phyloP scores from a whole-genome alignment of 2,113 vertebrate genomes.

The Hippocampus barbouri region DNA sequence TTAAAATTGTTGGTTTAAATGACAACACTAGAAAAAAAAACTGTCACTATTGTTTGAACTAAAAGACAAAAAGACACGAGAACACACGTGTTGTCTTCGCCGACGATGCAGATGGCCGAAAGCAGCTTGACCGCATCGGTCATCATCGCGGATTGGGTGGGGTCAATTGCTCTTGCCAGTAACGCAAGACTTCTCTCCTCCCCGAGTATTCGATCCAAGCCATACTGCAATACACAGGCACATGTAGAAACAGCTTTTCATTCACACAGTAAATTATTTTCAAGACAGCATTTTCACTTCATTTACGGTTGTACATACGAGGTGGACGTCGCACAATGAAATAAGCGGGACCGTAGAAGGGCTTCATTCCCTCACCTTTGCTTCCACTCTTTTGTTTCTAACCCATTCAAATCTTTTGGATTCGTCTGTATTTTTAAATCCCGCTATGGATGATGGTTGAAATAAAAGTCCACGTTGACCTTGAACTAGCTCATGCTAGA shows the following conservation, averaged over 20 bases:
- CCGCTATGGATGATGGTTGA: no score
- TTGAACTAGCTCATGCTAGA: no score
- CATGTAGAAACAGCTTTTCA: background rate
- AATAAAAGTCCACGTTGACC: no score
- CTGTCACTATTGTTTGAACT: background rate
- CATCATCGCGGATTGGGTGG: slow-evolving; percentile 87
- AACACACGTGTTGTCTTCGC: slow-evolving; percentile 94
- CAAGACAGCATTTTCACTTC: no score
- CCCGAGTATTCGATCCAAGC: slow-evolving; percentile 90
- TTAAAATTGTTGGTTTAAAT: background rate
- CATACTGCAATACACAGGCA: slow-evolving; percentile 78
- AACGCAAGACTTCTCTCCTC: slow-evolving; percentile 89
- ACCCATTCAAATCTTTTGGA: no score
- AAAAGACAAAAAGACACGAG: slow-evolving; percentile 4
- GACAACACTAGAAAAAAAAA: background rate
- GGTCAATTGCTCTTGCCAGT: slow-evolving; percentile 86
- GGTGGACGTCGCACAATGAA: no score
- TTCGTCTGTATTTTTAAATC: no score
- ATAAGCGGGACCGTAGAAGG: no score
- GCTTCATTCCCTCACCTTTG: no score
- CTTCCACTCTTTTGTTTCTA: no score
- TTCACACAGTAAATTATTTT: background rate
- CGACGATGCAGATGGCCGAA: slow-evolving; percentile 95
- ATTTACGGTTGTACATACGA: no score
- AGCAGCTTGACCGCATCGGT: slow-evolving; percentile 92